Conservation (phyloP, 2,888 invertebrate genomes). For the Bellardia pandia region DNA sequence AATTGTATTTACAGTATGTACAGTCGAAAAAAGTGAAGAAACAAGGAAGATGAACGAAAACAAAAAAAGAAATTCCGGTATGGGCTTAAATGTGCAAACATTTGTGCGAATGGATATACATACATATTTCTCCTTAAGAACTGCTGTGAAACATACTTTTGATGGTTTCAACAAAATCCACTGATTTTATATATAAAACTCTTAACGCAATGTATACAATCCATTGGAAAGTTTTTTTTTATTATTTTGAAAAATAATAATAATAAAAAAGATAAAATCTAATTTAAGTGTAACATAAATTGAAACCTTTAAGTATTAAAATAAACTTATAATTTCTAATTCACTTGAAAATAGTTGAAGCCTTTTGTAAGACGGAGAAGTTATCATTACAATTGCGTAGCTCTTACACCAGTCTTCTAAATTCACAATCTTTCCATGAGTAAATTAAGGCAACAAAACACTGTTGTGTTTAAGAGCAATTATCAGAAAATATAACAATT, state of each 20-base stretch:
- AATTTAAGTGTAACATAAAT: constrained; percentile 14
- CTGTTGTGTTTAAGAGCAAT: constrained; percentile 11
- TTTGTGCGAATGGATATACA: background rate
- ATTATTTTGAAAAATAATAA: background rate
- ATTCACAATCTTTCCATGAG: background rate
- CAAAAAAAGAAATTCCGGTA: background rate
- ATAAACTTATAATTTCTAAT: constrained; percentile 6
- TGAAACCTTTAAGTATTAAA: constrained; percentile 10
- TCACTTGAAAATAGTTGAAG: background rate
- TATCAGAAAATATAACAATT: background rate
- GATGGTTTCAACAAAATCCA: constrained; percentile 26
- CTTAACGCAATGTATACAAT: constrained; percentile 17
- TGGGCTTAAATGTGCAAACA: constrained; percentile 9
- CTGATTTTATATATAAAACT: constrained; percentile 1
- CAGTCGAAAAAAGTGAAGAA: background rate
- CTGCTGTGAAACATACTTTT: constrained; percentile 23
- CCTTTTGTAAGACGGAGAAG: background rate
- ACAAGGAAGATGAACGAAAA: background rate
- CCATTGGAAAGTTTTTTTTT: background rate
- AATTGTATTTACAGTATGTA: background rate
- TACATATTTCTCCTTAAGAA: background rate
- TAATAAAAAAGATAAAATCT: no score
- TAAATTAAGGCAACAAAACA: background rate
- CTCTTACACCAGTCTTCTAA: background rate
- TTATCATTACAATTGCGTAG: background rate